phyloP scores from a whole-genome alignment of 2,113 vertebrate genomes.

The Rynchops niger region DNA sequence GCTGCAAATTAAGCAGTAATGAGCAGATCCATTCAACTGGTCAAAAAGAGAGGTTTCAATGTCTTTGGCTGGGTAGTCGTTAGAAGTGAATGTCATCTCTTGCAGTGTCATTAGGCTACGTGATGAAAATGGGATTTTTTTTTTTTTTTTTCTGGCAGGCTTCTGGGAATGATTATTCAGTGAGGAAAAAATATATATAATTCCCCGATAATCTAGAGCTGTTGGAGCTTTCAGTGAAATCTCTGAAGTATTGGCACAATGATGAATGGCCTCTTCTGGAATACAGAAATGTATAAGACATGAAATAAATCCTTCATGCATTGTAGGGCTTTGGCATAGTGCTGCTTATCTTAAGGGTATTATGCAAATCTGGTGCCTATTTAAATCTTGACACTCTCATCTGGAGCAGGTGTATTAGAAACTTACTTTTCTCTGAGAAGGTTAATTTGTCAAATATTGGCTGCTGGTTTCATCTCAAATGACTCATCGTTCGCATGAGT shows the following conservation, averaged over 20 bases:
- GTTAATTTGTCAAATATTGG: constrained; percentile 1
- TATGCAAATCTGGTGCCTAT: constrained; percentile 47
- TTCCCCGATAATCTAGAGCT: constrained; percentile 50
- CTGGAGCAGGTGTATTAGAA: constrained; percentile 49
- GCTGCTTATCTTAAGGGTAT: constrained; percentile 54
- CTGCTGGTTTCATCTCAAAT: neutral
- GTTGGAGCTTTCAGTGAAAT: constrained; percentile 48
- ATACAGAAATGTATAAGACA: constrained; percentile 27
- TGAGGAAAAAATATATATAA: constrained; percentile 45
- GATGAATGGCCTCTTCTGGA: constrained; percentile 49
- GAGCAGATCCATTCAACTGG: neutral
- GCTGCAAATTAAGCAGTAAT: neutral
- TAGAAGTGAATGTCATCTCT: constrained; percentile 42
- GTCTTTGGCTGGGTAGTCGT: neutral
- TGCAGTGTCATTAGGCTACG: neutral
- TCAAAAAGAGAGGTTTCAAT: constrained; percentile 10
- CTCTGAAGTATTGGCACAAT: constrained; percentile 56
- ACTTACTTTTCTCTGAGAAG: neutral
- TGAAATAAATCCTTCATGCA: constrained; percentile 47
- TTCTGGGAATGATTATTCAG: constrained; percentile 58
- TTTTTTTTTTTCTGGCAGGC: neutral
- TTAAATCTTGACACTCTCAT: constrained; percentile 48
- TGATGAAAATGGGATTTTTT: constrained; percentile 9
- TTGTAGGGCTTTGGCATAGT: constrained; percentile 17
- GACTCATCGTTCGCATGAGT: neutral